A percentile compares a stretch with the other conserved stretches of the same genome.
Conservation (phyloP, 2,888 invertebrate genomes). For the Carabus problematicus region DNA sequence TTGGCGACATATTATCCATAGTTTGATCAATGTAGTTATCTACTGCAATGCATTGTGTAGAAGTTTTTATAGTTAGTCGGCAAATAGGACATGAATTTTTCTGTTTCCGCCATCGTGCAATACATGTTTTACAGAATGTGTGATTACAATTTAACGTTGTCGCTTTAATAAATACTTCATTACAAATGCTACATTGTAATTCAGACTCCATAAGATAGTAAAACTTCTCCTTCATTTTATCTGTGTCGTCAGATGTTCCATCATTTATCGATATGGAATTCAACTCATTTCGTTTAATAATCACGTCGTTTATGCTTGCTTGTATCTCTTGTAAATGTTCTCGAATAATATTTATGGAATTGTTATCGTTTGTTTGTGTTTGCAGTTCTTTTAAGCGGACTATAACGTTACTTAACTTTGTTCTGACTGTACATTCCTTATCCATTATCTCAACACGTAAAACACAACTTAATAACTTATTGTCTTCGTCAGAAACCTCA, state of each 20-base stretch:
- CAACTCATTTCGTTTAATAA: conserved; percentile 58
- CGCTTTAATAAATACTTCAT: conserved; percentile 75
- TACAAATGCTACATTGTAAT: conserved; percentile 77
- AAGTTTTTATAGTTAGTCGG: conserved; percentile 60
- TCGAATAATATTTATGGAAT: conserved; percentile 56
- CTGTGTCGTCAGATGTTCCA: conserved; percentile 40
- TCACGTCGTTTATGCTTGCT: conserved; percentile 58
- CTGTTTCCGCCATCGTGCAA: conserved; percentile 72
- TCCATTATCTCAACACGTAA: conserved; percentile 56
- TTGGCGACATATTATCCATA: conserved; percentile 66
- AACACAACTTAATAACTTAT: conserved; percentile 49
- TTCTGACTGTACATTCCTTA: conserved; percentile 57
- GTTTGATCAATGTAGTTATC: conserved; percentile 78
- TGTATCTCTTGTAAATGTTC: conserved; percentile 58
- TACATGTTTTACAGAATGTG: conserved; percentile 77
- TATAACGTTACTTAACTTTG: conserved; percentile 58
- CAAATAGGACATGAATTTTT: conserved; percentile 78
- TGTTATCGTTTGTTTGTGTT: conserved; percentile 51
- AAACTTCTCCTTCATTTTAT: conserved; percentile 47
- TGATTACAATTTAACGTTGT: conserved; percentile 77
- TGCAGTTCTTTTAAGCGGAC: conserved; percentile 59
- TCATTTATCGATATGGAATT: conserved; percentile 50
- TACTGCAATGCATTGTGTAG: conserved; percentile 69
- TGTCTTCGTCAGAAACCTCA: conserved; percentile 45
- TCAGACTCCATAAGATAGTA: conserved; percentile 68